Conservation (phyloP, 2,888 invertebrate genomes). For the Ectropis crepuscularia region DNA sequence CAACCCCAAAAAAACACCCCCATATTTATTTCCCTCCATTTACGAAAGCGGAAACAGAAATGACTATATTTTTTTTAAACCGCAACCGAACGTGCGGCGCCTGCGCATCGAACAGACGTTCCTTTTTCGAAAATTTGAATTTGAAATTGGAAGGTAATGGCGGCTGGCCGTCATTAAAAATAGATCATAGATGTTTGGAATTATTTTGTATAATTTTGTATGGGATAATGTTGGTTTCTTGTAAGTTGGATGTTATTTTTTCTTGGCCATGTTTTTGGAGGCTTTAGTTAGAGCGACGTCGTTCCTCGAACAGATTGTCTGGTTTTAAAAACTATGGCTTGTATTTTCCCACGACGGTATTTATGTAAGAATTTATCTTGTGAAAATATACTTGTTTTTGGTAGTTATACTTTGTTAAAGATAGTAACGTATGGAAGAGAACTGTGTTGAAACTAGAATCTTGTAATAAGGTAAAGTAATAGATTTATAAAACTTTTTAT, state of each 20-base stretch:
- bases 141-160: constrained; percentile 62
- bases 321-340: too few species aligned
- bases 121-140: constrained; percentile 56
- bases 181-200: constrained; percentile 61
- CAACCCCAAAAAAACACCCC: constrained; percentile 46
- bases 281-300: too few species aligned
- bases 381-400: too few species aligned
- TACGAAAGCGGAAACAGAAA: constrained; percentile 56
- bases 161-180: constrained; percentile 66
- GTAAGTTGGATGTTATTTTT: constrained; percentile 36
- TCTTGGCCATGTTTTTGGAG: constrained; percentile 3
- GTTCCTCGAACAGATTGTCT: constrained; percentile 7
- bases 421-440: too few species aligned
- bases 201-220: constrained; percentile 58
- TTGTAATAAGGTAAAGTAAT: too few species aligned
- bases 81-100: constrained; percentile 55
- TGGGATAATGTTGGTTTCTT: constrained; percentile 56
- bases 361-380: too few species aligned
- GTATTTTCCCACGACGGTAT: too few species aligned
- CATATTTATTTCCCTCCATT: constrained; percentile 33
- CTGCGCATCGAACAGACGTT: constrained; percentile 47
- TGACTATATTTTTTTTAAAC: constrained; percentile 60
- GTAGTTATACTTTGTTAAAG: too few species aligned
- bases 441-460: too few species aligned
- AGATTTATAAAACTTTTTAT: too few species aligned